A percentile compares a stretch with the other conserved stretches of the same genome.
Conservation (phyloP, 2,888 invertebrate species). For the Sclerodermus sp. region DNA sequence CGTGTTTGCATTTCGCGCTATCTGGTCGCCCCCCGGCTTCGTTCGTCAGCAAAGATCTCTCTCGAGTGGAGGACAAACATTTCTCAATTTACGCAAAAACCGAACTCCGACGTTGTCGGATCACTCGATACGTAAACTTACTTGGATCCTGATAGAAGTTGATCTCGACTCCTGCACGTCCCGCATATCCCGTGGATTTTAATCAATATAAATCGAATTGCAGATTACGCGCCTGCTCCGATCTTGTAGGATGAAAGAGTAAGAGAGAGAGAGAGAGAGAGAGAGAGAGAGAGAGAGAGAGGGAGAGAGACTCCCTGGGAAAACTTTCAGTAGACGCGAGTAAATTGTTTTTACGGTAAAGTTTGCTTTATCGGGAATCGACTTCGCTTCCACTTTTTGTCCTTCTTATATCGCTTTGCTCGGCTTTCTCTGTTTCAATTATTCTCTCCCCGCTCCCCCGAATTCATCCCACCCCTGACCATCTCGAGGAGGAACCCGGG, state of each 20-base stretch:
- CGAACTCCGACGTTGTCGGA: no score
- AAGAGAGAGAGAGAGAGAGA: neutral
- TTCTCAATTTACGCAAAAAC: no score
- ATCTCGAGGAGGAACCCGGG: slow-evolving; percentile 1
- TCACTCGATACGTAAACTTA: no score
- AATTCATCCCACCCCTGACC: slow-evolving; percentile 6
- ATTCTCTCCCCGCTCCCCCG: neutral
- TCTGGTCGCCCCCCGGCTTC: no score
- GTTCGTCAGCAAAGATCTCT: no score
- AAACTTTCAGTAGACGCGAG: slow-evolving; percentile 1
- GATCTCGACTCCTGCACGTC: slow-evolving; percentile 1
- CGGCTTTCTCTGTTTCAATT: neutral
- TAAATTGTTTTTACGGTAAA: slow-evolving; percentile 40
- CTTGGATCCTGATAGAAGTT: no score
- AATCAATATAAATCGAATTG: slow-evolving; percentile 28
- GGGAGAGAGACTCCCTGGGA: neutral
- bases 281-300: neutral
- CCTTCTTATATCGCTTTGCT: neutral
- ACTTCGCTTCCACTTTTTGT: slow-evolving; percentile 1
- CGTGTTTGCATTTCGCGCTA: no score
- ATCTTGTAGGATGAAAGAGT: neutral
- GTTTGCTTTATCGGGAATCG: slow-evolving; percentile 26
- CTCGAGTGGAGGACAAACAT: no score
- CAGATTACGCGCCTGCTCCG: slow-evolving; percentile 4
- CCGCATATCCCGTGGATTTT: slow-evolving; percentile 9